Percentiles rank a stretch among this genome's conserved stretches.
These are phyloP conservation scores for Bombyx mandarina DNA, from an alignment of 1,140 invertebrate genomes.

Conservation along the genomic window DNA sequence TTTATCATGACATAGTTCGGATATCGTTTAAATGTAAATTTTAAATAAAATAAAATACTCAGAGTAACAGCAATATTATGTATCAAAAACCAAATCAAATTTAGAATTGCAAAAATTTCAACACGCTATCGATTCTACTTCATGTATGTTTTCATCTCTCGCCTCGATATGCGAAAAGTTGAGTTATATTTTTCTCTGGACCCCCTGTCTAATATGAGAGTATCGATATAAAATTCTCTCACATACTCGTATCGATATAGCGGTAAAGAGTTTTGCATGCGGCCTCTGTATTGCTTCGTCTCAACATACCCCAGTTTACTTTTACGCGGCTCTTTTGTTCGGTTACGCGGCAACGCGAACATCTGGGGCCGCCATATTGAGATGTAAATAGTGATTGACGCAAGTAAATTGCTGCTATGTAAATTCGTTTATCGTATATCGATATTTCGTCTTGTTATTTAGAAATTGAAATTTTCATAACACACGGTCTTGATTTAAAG, in stretches of 20 bases:
- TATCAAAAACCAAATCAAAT: no score
- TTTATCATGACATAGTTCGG: no score
- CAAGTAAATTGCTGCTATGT: constrained; percentile 8
- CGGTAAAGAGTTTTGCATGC: constrained; percentile 30
- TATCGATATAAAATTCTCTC: neutral
- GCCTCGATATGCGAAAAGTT: no score
- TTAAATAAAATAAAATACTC: no score
- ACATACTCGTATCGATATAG: constrained; percentile 5
- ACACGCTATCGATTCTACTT: no score
- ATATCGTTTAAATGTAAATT: no score
- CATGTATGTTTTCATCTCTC: no score
- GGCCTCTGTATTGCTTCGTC: constrained; percentile 17
- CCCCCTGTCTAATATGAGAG: neutral
- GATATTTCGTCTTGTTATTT: neutral
- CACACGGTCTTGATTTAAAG: neutral
- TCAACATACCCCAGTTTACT: constrained; percentile 19
- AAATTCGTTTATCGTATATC: constrained; percentile 6
- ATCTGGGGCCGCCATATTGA: constrained; percentile 14
- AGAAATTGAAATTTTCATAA: no score
- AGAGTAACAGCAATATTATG: no score
- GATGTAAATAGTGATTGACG: constrained; percentile 17
- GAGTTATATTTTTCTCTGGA: no score
- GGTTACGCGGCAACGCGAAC: constrained; percentile 12
- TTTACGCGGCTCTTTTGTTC: constrained; percentile 24
- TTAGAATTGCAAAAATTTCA: no score